Conservation (phyloP, 2,888 invertebrate genomes). For the Lasioglossum leucozonium region DNA sequence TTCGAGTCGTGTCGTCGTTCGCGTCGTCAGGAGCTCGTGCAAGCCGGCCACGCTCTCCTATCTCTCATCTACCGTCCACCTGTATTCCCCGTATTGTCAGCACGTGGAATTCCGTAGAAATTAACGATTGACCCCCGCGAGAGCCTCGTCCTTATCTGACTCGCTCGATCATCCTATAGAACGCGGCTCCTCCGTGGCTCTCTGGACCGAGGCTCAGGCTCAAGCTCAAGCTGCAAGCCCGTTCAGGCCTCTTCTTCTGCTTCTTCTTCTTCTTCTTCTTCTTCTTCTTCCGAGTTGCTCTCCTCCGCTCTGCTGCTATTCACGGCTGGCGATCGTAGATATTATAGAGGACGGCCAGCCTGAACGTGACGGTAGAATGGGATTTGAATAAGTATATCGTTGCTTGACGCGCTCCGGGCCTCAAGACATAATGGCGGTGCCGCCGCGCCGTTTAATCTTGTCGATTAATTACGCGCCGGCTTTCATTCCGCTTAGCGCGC, state of each 20-base stretch:
- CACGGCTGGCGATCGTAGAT: conserved; percentile 69
- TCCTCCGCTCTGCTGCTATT: conserved; percentile 53
- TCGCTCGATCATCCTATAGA: conserved; percentile 68
- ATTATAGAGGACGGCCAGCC: conserved; percentile 47
- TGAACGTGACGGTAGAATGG: conserved; percentile 59
- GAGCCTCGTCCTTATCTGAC: conserved; percentile 66
- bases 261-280: background rate
- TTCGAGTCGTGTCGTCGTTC: conserved; percentile 78
- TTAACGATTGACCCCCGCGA: conserved; percentile 80
- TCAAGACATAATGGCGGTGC: conserved; percentile 36
- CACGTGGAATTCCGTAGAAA: conserved; percentile 79
- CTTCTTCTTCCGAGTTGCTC: background rate
- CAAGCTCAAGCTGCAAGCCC: background rate
- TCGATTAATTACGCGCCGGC: conserved; percentile 36
- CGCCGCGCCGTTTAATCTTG: conserved; percentile 23
- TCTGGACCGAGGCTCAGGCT: background rate
- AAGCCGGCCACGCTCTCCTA: conserved; percentile 68
- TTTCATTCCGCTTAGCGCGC: background rate
- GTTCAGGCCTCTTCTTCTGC: background rate
- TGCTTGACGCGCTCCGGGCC: conserved; percentile 55
- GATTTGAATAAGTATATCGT: conserved; percentile 72
- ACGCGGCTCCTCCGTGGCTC: conserved; percentile 37
- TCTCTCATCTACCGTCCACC: conserved; percentile 82
- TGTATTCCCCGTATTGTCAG: conserved; percentile 83
- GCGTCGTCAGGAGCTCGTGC: conserved; percentile 78